These are phyloP conservation scores for Venusia cambrica DNA, from an alignment of 2,888 invertebrate species.

Conservation along the genomic window DNA sequence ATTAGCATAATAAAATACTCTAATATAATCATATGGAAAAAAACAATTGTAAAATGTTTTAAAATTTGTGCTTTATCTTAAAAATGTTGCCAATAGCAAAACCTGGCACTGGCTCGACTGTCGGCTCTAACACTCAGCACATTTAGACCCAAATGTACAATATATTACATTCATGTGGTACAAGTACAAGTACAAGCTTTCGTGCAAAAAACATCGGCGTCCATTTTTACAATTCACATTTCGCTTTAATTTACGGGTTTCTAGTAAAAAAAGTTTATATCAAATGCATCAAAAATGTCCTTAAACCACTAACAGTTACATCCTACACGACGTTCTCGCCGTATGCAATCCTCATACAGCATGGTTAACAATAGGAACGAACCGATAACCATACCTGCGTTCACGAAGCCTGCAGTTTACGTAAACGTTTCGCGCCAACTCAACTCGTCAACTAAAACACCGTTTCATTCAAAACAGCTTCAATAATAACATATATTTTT, in stretches of 20 bases:
- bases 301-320: conserved; percentile 78
- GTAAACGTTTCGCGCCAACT: conserved; percentile 67
- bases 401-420: conserved; percentile 72
- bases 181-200: conserved; percentile 73
- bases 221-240: conserved; percentile 73
- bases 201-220: conserved; percentile 74
- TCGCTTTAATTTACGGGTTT: conserved; percentile 70
- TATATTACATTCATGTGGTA: conserved; percentile 78
- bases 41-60: conserved; percentile 50
- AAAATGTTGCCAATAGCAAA: conserved; percentile 75
- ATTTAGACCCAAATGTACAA: conserved; percentile 80
- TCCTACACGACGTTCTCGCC: conserved; percentile 66
- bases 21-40: conserved; percentile 72
- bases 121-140: conserved; percentile 78
- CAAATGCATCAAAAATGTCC: conserved; percentile 82
- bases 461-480: conserved; percentile 76
- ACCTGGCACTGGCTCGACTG: conserved; percentile 68
- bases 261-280: conserved; percentile 81
- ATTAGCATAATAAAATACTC: conserved; percentile 72
- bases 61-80: conserved; percentile 61
- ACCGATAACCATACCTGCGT: conserved; percentile 72
- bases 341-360: conserved; percentile 67
- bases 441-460: conserved; percentile 71
- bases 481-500: conserved; percentile 74
- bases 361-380: conserved; percentile 69